These are phyloP conservation scores for Melieria picta DNA, from an alignment of 2,888 invertebrate species.

Conservation along the genomic window DNA sequence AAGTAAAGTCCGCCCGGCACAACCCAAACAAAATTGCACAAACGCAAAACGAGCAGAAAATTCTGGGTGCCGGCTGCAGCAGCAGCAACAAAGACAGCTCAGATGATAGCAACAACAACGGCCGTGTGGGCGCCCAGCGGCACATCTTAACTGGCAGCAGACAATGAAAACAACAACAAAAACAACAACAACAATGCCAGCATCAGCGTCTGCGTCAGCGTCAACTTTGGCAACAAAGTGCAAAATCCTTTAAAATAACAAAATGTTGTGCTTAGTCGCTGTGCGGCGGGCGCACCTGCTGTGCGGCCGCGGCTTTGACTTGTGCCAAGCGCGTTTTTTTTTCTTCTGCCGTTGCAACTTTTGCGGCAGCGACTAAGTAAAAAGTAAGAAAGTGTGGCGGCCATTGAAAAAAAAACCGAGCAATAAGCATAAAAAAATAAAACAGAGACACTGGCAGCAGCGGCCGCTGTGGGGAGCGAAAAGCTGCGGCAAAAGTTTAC, in stretches of 20 bases:
- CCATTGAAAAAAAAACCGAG: no score
- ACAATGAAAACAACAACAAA: background rate
- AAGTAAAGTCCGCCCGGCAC: conserved; percentile 32
- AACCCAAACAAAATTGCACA: background rate
- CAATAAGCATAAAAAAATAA: background rate
- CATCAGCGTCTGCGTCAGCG: conserved; percentile 25
- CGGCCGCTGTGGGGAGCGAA: conserved; percentile 8
- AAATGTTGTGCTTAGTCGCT: conserved; percentile 51
- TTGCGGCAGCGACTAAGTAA: no score
- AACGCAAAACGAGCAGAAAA: background rate
- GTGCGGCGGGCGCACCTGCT: no score
- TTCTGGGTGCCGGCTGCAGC: background rate
- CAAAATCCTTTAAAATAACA: conserved; percentile 63
- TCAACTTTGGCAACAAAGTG: conserved; percentile 56
- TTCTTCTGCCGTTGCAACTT: no score
- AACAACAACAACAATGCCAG: background rate
- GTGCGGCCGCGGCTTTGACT: background rate
- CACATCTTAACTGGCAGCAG: no score
- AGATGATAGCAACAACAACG: no score
- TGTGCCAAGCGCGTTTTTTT: background rate
- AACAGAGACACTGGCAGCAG: background rate
- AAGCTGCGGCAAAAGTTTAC: conserved; percentile 16
- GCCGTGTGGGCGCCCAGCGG: no score
- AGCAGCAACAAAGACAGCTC: background rate
- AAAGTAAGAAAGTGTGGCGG: no score